Evolutionary conservation across 2,888 invertebrate genomes (phyloP).

Genomic region (Koerneria pararmatus): DNA sequence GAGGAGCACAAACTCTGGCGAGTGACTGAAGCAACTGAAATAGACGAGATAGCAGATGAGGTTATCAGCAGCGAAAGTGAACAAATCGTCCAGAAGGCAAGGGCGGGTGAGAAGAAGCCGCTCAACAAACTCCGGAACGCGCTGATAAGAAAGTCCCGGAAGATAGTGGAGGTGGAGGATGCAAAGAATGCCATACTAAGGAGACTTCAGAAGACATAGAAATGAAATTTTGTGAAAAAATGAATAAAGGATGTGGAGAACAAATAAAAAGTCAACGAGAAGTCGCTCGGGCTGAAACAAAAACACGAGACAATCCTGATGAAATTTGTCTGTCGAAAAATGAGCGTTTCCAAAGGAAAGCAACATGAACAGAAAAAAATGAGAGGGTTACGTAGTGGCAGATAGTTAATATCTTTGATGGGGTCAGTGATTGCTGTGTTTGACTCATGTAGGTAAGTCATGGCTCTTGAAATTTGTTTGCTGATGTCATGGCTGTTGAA

Average conservation of each 20-base stretch:
- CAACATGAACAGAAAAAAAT: too few relatives aligned
- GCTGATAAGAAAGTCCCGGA: slow-evolving; percentile 32
- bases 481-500: too few relatives aligned
- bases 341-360: too few relatives aligned
- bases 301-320: too few relatives aligned
- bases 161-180: slow-evolving; percentile 42
- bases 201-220: slow-evolving; percentile 9
- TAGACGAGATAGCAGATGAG: slow-evolving; percentile 21
- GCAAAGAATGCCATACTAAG: slow-evolving; percentile 24
- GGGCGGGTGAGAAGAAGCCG: slow-evolving; percentile 33
- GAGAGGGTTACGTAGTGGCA: too few relatives aligned
- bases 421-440: too few relatives aligned
- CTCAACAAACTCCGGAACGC: slow-evolving; percentile 39
- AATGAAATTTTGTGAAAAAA: background rate
- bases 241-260: background rate
- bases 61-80: slow-evolving; percentile 19
- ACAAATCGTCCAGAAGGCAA: slow-evolving; percentile 8
- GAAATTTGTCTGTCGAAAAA: too few relatives aligned
- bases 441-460: too few relatives aligned
- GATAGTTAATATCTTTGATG: too few relatives aligned
- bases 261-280: too few relatives aligned
- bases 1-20: slow-evolving; percentile 30
- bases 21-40: slow-evolving; percentile 26
- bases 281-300: too few relatives aligned
- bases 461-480: too few relatives aligned